phyloP scores from a whole-genome alignment of 2,888 invertebrate species.

The Gandaritis pyraliata region DNA sequence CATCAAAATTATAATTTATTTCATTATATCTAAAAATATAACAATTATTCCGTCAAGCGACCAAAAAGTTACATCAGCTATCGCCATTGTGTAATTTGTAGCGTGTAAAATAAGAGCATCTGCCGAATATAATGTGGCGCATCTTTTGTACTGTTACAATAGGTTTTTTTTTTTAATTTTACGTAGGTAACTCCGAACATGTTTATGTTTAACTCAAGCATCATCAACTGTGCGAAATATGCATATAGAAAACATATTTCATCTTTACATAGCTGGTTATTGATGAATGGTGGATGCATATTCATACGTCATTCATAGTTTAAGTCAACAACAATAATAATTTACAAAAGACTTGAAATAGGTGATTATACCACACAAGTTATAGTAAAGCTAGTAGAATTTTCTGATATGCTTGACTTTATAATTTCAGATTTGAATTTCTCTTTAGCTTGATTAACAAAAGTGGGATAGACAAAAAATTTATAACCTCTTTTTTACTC shows the following conservation, averaged over 20 bases:
- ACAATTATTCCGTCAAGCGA: slow-evolving; percentile 64
- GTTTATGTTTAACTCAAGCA: slow-evolving; percentile 5
- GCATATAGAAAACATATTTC: slow-evolving; percentile 5
- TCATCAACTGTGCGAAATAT: slow-evolving; percentile 15
- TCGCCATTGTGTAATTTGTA: slow-evolving; percentile 62
- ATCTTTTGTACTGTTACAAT: slow-evolving; percentile 68
- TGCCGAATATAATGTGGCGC: slow-evolving; percentile 65
- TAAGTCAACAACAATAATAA: slow-evolving; percentile 12
- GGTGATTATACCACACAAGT: not conserved
- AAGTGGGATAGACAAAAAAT: no score
- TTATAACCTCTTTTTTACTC: no score
- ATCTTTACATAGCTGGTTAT: slow-evolving; percentile 15
- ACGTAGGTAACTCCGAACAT: slow-evolving; percentile 29
- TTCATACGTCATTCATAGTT: slow-evolving; percentile 23
- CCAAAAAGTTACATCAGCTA: slow-evolving; percentile 64
- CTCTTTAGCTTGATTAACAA: no score
- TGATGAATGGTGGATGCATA: slow-evolving; percentile 9
- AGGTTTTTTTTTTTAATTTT: slow-evolving; percentile 39
- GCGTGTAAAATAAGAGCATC: slow-evolving; percentile 59
- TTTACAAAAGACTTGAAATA: slow-evolving; percentile 4
- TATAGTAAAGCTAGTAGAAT: not conserved
- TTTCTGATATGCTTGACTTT: not conserved
- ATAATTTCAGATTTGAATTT: not conserved
- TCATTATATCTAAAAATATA: slow-evolving; percentile 54
- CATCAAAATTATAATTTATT: slow-evolving; percentile 56